Evolutionary conservation across 2,113 vertebrate species (phyloP), one percentile per base, ranked within the genome.

Genomic region (Pheucticus melanocephalus): DNA sequence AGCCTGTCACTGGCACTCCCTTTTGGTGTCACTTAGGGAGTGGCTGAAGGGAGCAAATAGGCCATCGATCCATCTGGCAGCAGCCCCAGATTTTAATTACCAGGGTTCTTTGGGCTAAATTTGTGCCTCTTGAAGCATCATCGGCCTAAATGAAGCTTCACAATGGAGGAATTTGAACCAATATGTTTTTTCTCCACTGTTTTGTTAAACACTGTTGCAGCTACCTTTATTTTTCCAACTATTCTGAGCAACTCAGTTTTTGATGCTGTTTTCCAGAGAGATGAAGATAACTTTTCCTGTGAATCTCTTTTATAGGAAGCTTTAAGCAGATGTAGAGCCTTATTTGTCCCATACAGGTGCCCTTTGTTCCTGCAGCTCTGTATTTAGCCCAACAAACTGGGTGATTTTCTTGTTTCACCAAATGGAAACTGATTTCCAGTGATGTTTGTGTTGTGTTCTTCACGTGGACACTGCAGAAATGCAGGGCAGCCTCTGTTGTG

Each of bases 71-170:
- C 5, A 51, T 27, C 60, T 72, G 64, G 68, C 69, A 68, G 5
- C 89, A 93, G 92, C 93, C 93, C 22, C 0, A 1, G 33, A 6
- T 68, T 96, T 96, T 96, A 95, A 97, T 97, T 94, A 93, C 48
- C 9, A 39, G 4, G 60, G 69, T 66, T 86, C 76, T 92, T 6
- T 45, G 42, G 45, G 56, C 59, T 76, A 15, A 54, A 83, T 79
- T 69, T n/a, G 53, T 66, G 71, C 39, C 75, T 66, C 45, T 8
- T 72, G 60, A 76, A 92, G 54, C 61, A 31, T 63, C 61, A 28
- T 53, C 65, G 72, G 7, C 64, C 54, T 17, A 19, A 56, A 44
- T 5, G 33, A 71, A 89, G 30, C 24, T 90, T 54, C 33, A 22
- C 33, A 37, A 1, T 3, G 15, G 42, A 78, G 47, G 30, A 69